A percentile compares a stretch with the other conserved stretches of the same genome.
These are phyloP conservation scores for Hydrochoerus hydrochaeris DNA, from an alignment of 2,113 vertebrate species.

Conservation along the genomic window DNA sequence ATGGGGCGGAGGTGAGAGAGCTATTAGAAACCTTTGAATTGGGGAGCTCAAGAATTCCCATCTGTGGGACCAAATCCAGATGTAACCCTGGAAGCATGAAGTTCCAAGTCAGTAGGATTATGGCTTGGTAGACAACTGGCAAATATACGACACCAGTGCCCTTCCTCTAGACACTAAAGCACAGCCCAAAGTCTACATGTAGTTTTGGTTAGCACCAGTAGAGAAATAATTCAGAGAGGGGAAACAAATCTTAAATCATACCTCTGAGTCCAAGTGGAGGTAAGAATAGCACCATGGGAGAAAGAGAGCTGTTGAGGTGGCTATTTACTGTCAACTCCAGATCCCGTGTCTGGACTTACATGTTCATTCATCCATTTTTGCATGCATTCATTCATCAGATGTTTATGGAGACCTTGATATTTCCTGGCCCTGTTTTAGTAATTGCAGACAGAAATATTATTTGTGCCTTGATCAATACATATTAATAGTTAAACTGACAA, in stretches of 20 bases:
- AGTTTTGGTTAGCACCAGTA: background rate
- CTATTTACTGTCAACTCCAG: background rate
- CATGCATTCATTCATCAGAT: background rate
- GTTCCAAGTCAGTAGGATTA: conserved; percentile 19
- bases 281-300: background rate
- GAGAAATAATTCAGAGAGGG: background rate
- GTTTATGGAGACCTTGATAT: background rate
- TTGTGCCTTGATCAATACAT: background rate
- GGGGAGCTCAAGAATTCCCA: background rate
- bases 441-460: background rate
- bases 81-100: background rate
- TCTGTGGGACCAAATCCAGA: background rate
- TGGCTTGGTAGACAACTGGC: background rate
- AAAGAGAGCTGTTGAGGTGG: fast-evolving
- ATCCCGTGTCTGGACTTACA: background rate
- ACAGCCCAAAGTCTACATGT: background rate
- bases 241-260: background rate
- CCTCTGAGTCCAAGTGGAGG: background rate
- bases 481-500: background rate
- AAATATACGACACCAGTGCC: background rate
- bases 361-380: background rate
- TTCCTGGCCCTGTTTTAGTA: conserved; percentile 16
- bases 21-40: background rate
- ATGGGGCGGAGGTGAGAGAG: background rate
- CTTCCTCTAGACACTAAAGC: conserved; percentile 10